A percentile compares a stretch with the other conserved stretches of the same genome.
phyloP scores from a whole-genome alignment of 2,888 invertebrate species.

The Cantharis lateralis region DNA sequence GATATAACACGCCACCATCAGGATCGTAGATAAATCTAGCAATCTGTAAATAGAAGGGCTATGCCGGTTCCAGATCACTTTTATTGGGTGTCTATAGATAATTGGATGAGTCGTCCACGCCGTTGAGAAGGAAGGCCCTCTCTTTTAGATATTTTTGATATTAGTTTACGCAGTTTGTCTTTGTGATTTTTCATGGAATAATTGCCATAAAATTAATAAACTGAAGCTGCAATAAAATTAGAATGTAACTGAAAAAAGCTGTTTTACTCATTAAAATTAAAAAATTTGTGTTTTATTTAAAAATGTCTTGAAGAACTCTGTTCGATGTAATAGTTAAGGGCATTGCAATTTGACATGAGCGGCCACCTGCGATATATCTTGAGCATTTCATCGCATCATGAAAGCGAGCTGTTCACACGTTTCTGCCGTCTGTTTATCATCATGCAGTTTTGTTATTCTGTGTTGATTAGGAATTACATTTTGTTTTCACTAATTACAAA shows the following conservation, averaged over 20 bases:
- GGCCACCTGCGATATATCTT: constrained; percentile 39
- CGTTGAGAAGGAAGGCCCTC: too few species aligned
- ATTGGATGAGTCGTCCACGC: too few species aligned
- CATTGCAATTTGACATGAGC: constrained; percentile 32
- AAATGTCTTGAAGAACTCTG: constrained; percentile 12
- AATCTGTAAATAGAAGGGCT: too few species aligned
- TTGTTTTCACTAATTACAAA: constrained; percentile 22
- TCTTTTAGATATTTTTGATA: too few species aligned
- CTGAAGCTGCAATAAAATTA: too few species aligned
- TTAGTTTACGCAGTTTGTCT: too few species aligned
- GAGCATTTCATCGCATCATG: constrained; percentile 30
- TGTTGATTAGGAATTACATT: constrained; percentile 24
- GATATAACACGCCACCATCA: too few species aligned
- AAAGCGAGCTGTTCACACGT: constrained; percentile 25
- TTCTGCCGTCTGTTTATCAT: constrained; percentile 24
- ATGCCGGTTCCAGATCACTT: too few species aligned
- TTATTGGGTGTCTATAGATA: too few species aligned
- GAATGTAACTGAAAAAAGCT: neutral
- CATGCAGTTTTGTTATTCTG: constrained; percentile 26
- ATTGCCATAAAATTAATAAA: too few species aligned
- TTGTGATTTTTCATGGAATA: too few species aligned
- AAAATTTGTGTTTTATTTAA: neutral
- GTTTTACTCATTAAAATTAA: neutral
- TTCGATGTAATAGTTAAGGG: constrained; percentile 25
- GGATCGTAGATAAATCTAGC: too few species aligned